A percentile compares a stretch with the other conserved stretches of the same genome.
phyloP scores from a whole-genome alignment of 2,797 vertebrate genomes.

The Muscicapa striata region DNA sequence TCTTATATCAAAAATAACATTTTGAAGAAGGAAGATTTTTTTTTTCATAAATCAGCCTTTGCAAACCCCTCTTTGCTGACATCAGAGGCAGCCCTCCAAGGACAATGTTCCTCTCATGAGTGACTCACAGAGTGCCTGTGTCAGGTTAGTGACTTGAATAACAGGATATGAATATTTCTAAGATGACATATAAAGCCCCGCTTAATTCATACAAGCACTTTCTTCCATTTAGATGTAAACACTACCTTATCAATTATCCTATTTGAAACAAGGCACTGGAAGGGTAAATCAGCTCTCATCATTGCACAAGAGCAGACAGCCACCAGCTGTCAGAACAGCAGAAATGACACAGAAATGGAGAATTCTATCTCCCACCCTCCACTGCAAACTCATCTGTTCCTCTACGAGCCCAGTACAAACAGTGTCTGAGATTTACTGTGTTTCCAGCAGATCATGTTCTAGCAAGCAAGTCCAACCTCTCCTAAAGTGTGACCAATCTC shows the following conservation, averaged over 20 bases:
- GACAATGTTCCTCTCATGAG: neutral
- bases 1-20: neutral
- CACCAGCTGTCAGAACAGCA: neutral
- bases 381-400: neutral
- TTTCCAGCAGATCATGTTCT: neutral
- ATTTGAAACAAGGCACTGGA: neutral
- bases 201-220: neutral
- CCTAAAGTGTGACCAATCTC: neutral
- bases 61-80: neutral
- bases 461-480: neutral
- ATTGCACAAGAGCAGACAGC: neutral
- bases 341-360: neutral
- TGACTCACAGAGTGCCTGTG: neutral
- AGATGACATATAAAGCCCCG: neutral
- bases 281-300: neutral
- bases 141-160: neutral
- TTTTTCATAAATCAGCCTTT: neutral
- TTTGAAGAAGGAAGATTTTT: neutral
- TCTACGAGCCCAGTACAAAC: neutral
- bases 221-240: neutral
- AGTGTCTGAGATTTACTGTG: neutral
- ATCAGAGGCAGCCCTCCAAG: neutral
- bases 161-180: constrained; percentile 36
- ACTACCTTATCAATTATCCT: neutral
- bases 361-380: neutral